A percentile compares a stretch with the other conserved stretches of the same genome.
These are phyloP conservation scores for Nasonia giraulti DNA, from an alignment of 1,140 invertebrate genomes.

Conservation along the genomic window DNA sequence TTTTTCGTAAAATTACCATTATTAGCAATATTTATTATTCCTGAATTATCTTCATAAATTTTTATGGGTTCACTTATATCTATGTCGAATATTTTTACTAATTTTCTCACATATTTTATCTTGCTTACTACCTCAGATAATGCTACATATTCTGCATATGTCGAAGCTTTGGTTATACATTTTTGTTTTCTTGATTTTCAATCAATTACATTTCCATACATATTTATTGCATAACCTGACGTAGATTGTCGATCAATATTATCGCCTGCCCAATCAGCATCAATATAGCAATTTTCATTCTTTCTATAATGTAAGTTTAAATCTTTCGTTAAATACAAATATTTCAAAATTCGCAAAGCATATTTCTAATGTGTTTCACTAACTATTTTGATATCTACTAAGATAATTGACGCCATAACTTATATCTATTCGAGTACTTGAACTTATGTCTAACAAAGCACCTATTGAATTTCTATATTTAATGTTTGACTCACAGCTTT, in stretches of 20 bases:
- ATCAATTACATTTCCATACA: conserved; percentile 27
- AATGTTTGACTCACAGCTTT: too few species aligned
- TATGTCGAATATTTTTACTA: too few species aligned
- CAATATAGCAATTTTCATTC: conserved; percentile 51
- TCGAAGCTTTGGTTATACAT: conserved; percentile 46
- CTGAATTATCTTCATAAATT: too few species aligned
- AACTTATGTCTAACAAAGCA: background rate
- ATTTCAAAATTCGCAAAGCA: conserved; percentile 14
- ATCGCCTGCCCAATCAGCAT: conserved; percentile 65
- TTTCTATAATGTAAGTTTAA: too few species aligned
- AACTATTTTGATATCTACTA: conserved; percentile 8
- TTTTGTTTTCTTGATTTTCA: conserved; percentile 53
- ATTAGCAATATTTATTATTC: too few species aligned
- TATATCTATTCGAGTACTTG: background rate
- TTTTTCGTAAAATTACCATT: too few species aligned
- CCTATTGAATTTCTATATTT: background rate
- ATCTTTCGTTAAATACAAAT: conserved; percentile 11
- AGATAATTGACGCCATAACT: conserved; percentile 5
- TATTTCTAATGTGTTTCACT: background rate
- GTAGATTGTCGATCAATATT: conserved; percentile 59
- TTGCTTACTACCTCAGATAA: too few species aligned
- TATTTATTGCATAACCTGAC: conserved; percentile 60
- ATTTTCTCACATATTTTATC: too few species aligned
- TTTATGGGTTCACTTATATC: too few species aligned
- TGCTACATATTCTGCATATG: background rate